Conservation (phyloP, 2,888 invertebrate genomes). For the Vesta saturnalis region DNA sequence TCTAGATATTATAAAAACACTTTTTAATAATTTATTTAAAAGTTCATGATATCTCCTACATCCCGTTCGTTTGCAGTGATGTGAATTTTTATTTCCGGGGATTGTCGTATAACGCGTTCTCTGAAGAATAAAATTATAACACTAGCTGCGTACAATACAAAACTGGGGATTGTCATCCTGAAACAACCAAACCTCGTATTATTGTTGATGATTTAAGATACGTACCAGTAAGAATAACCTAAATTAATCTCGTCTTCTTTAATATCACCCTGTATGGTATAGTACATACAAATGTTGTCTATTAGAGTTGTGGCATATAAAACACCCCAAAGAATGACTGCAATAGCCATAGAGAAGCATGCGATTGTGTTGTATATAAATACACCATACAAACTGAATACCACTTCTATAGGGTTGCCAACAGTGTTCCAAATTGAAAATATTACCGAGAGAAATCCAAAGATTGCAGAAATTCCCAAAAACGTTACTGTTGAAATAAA, state of each 20-base stretch:
- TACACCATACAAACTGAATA: constrained; percentile 68
- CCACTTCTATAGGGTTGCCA: constrained; percentile 68
- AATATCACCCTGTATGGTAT: constrained; percentile 55
- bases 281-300: constrained; percentile 58
- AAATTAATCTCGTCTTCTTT: constrained; percentile 56
- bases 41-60: constrained; percentile 38
- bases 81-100: constrained; percentile 48
- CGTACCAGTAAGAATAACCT: constrained; percentile 64
- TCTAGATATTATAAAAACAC: not conserved
- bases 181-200: not conserved
- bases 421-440: constrained; percentile 69
- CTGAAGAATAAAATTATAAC: constrained; percentile 56
- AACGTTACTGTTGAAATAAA: constrained; percentile 69
- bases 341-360: constrained; percentile 50
- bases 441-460: constrained; percentile 62
- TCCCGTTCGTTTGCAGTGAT: constrained; percentile 42
- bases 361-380: constrained; percentile 70
- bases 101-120: constrained; percentile 54
- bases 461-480: constrained; percentile 63
- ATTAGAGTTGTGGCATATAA: constrained; percentile 54
- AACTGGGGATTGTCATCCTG: constrained; percentile 54
- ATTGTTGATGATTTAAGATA: constrained; percentile 2
- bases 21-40: constrained; percentile 18
- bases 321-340: constrained; percentile 60
- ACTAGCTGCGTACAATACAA: constrained; percentile 52